These are phyloP conservation scores for Diorhabda carinulata DNA, from an alignment of 1,140 invertebrate genomes.

Conservation along the genomic window DNA sequence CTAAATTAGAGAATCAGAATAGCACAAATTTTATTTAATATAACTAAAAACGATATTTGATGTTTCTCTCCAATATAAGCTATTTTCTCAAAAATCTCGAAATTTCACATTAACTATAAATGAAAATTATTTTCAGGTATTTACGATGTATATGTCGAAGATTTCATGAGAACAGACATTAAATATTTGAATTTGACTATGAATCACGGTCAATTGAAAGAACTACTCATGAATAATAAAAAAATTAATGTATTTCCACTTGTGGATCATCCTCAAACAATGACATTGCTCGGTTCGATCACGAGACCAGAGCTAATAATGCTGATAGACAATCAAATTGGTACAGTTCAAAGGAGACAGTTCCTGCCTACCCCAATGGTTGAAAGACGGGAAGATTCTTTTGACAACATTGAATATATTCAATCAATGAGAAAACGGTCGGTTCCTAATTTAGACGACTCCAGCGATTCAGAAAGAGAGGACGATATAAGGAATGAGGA, in stretches of 20 bases:
- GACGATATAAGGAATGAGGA: constrained; percentile 5
- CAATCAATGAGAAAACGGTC: constrained; percentile 6
- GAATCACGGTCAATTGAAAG: constrained; percentile 80
- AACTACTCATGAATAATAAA: constrained; percentile 63
- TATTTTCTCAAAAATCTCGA: no score
- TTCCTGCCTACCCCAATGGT: constrained; percentile 48
- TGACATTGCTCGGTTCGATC: constrained; percentile 91
- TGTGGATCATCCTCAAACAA: constrained; percentile 84
- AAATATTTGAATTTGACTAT: constrained; percentile 88
- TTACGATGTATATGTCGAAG: constrained; percentile 90
- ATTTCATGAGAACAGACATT: constrained; percentile 91
- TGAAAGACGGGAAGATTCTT: constrained; percentile 38
- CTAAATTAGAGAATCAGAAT: no score
- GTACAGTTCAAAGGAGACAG: constrained; percentile 74
- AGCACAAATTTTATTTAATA: no score
- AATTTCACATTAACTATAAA: not conserved
- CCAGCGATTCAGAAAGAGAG: constrained; percentile 16
- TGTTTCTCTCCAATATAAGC: no score
- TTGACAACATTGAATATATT: constrained; percentile 12
- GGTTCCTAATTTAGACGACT: constrained; percentile 14
- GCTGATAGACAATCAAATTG: constrained; percentile 80
- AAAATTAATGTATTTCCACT: constrained; percentile 78
- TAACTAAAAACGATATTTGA: no score
- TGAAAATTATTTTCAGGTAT: constrained; percentile 60
- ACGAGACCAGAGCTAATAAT: constrained; percentile 83